Percentiles rank a stretch among this genome's conserved stretches.
phyloP scores from a whole-genome alignment of 2,113 vertebrate genomes.

The Myrmecophaga tridactyla region DNA sequence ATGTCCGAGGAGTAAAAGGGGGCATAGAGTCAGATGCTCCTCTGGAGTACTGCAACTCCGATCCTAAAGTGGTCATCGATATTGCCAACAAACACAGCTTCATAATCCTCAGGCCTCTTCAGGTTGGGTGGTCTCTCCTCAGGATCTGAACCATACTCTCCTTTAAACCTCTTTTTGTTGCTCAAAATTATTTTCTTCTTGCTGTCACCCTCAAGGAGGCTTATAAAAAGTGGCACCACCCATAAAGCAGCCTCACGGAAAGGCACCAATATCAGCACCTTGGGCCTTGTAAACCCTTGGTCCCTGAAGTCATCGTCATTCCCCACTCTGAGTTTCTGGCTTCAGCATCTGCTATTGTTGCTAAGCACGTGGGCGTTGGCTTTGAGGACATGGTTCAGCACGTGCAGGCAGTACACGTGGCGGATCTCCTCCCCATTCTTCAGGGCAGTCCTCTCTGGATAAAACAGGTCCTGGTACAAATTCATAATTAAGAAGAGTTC shows the following conservation, averaged over 20 bases:
- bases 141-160: conserved; percentile 90
- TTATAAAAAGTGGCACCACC: conserved; percentile 90
- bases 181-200: conserved; percentile 91
- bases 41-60: conserved; percentile 91
- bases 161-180: conserved; percentile 96
- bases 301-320: conserved; percentile 90
- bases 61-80: conserved; percentile 98
- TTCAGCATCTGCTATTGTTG: conserved; percentile 88
- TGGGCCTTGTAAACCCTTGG: conserved; percentile 96
- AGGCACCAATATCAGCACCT: conserved; percentile 95
- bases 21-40: conserved; percentile 92
- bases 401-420: conserved; percentile 92
- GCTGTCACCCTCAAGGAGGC: conserved; percentile 88
- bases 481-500: conserved; percentile 95
- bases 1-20: conserved; percentile 98
- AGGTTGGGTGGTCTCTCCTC: conserved; percentile 88
- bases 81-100: conserved; percentile 93
- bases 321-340: conserved; percentile 75
- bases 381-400: conserved; percentile 95
- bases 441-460: conserved; percentile 87
- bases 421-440: conserved; percentile 88
- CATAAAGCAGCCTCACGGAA: conserved; percentile 91
- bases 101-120: conserved; percentile 94
- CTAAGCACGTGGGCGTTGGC: conserved; percentile 92
- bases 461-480: conserved; percentile 92